Evolutionary conservation across 2,113 vertebrate genomes (phyloP).

Genomic region (Puntigrus tetrazona): DNA sequence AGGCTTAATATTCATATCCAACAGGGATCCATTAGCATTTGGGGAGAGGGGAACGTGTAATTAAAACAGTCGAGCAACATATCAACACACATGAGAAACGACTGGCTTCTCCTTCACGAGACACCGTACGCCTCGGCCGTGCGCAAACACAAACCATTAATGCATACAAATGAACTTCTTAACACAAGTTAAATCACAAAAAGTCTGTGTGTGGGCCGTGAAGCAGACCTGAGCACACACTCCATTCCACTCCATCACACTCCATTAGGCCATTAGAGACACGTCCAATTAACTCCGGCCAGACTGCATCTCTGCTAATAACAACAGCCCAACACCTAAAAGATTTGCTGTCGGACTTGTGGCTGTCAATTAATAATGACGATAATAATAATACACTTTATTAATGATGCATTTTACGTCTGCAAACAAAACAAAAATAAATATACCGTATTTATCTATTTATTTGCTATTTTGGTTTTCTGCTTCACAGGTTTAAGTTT

Average conservation of each 20-base stretch:
- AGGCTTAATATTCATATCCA: conserved; percentile 65
- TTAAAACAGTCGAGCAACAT: conserved; percentile 1
- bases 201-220: neutral
- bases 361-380: neutral
- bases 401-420: no score
- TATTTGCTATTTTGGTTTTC: no score
- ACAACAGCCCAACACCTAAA: neutral
- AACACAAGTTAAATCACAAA: neutral
- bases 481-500: no score
- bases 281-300: neutral
- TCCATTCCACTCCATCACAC: conserved; percentile 17
- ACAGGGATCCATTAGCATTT: conserved; percentile 55
- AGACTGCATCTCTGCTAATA: neutral
- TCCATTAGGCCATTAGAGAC: conserved; percentile 21
- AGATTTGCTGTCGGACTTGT: neutral
- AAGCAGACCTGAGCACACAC: neutral
- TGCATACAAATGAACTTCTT: neutral
- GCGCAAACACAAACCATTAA: conserved; percentile 1
- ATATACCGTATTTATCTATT: no score
- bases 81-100: conserved; percentile 14
- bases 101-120: neutral
- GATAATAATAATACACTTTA: no score
- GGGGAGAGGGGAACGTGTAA: conserved; percentile 26
- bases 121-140: neutral
- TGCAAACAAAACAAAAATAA: no score